Evolutionary conservation across 2,888 invertebrate genomes (phyloP).

Genomic region (Glyphotaelius pellucidus): DNA sequence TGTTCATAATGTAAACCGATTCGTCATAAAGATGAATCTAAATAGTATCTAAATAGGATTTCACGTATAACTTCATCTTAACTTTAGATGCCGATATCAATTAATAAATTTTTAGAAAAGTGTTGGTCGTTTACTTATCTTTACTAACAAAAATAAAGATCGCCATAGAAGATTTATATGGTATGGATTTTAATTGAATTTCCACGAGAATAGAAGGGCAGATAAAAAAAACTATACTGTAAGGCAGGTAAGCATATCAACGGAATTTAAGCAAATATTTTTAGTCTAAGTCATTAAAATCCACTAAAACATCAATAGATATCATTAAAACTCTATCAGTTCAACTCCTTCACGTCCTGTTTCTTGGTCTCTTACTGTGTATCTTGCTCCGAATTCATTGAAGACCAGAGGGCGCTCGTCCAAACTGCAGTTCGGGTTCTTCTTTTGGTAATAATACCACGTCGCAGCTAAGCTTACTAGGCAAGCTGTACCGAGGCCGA

Average conservation of each 20-base stretch:
- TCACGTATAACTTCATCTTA: too few relatives aligned
- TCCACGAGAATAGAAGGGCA: not conserved
- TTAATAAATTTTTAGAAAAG: not conserved
- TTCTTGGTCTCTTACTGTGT: not conserved
- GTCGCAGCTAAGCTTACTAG: not conserved
- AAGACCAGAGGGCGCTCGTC: conserved; percentile 33
- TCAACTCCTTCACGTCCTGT: not conserved
- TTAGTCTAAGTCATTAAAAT: conserved; percentile 26
- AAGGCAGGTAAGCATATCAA: not conserved
- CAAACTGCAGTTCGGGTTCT: not conserved
- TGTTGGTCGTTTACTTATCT: not conserved
- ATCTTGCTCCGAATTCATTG: conserved; percentile 10
- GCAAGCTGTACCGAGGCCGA: conserved; percentile 1
- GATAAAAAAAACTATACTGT: not conserved
- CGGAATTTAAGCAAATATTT: conserved; percentile 27
- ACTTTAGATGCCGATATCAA: not conserved
- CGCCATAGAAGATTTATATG: not conserved
- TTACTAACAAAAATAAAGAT: not conserved
- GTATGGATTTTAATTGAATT: not conserved
- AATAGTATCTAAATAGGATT: too few relatives aligned
- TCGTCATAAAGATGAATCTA: too few relatives aligned
- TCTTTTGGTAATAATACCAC: conserved; percentile 29
- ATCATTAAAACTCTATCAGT: not conserved
- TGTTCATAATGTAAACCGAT: too few relatives aligned
- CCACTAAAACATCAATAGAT: not conserved